phyloP scores from a whole-genome alignment of 2,797 vertebrate species.

The Apogon talboti region DNA sequence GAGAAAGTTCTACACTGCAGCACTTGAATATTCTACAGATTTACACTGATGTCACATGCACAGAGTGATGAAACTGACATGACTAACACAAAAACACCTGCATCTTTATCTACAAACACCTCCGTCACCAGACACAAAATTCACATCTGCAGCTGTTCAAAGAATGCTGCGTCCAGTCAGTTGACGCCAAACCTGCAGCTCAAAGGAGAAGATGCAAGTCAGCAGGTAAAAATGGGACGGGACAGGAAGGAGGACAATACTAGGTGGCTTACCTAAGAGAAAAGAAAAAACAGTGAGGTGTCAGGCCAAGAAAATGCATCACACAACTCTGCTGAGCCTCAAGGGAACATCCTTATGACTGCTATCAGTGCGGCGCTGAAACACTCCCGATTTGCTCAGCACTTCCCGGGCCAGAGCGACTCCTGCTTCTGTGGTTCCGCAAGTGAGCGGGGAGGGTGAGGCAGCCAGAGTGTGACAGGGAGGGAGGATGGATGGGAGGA shows the following conservation, averaged over 20 bases:
- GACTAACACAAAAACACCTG: background rate
- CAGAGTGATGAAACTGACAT: background rate
- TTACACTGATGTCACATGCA: slow-evolving; percentile 19
- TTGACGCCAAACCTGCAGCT: slow-evolving; percentile 37
- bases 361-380: background rate
- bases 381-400: background rate
- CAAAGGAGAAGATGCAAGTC: slow-evolving; percentile 49
- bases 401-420: slow-evolving; percentile 31
- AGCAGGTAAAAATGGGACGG: slow-evolving; percentile 23
- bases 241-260: slow-evolving; percentile 36
- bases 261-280: slow-evolving; percentile 60
- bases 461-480: slow-evolving; percentile 45
- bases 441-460: slow-evolving; percentile 54
- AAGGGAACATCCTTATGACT: slow-evolving; percentile 36
- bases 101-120: slow-evolving; percentile 1
- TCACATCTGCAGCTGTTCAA: slow-evolving; percentile 1
- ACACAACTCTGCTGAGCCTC: slow-evolving; percentile 18
- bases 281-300: background rate
- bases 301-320: background rate
- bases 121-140: background rate
- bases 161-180: slow-evolving; percentile 35
- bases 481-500: slow-evolving; percentile 51
- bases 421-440: slow-evolving; percentile 49
- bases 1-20: slow-evolving; percentile 37
- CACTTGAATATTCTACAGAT: background rate